Evolutionary conservation across 35 echinoderm and acorn worm species (phyloP).

Genomic region (Stichopus chloronotus): DNA sequence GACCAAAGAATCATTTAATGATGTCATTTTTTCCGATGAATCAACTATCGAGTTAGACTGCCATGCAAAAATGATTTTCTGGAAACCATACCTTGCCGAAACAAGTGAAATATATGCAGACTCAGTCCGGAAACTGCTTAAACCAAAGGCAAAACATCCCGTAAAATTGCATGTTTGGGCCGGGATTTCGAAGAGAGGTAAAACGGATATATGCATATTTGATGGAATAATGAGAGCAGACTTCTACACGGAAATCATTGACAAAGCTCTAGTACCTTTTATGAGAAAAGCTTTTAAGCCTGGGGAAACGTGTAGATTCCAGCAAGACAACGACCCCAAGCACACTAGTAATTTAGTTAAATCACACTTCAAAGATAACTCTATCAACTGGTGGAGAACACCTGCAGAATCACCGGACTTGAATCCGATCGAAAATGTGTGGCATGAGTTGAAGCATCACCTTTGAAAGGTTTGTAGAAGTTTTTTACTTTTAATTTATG

Average conservation of each 20-base stretch:
- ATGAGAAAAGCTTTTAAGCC: background rate
- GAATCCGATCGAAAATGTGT: slow-evolving; percentile 57
- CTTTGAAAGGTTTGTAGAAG: too few relatives aligned
- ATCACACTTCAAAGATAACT: too few relatives aligned
- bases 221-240: slow-evolving; percentile 59
- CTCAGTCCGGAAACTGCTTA: background rate
- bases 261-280: background rate
- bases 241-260: slow-evolving; percentile 59
- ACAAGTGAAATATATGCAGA: slow-evolving; percentile 17
- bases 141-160: slow-evolving; percentile 47
- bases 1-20: slow-evolving; percentile 41
- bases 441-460: slow-evolving; percentile 36
- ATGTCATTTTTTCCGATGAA: slow-evolving; percentile 69
- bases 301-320: background rate
- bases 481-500: too few relatives aligned
- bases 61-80: slow-evolving; percentile 33
- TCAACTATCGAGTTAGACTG: slow-evolving; percentile 38
- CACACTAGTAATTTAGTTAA: too few relatives aligned
- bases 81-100: slow-evolving; percentile 17
- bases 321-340: slow-evolving; percentile 68
- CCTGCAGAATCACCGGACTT: slow-evolving; percentile 60
- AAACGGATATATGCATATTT: slow-evolving; percentile 62
- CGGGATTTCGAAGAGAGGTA: slow-evolving; percentile 43
- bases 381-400: slow-evolving; percentile 56
- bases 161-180: slow-evolving; percentile 65